Percentiles rank a stretch among this genome's conserved stretches.
Evolutionary conservation across 2,113 vertebrate species (phyloP).

Genomic region (Psophia crepitans): DNA sequence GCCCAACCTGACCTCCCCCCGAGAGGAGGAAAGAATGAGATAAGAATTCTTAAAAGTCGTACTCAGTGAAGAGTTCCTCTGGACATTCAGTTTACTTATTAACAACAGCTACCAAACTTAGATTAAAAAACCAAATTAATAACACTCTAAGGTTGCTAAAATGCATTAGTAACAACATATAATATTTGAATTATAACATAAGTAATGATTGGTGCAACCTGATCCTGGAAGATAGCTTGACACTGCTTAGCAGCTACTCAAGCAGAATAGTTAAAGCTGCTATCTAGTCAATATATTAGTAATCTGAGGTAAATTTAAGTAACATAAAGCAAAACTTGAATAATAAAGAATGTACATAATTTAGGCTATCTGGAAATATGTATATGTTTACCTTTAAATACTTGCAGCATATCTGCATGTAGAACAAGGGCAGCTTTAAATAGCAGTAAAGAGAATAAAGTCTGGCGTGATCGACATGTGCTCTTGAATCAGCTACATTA

Average conservation of each 20-base stretch:
- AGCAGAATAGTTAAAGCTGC: neutral
- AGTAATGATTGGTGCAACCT: neutral
- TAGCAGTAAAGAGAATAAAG: constrained; percentile 34
- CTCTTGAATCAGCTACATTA: constrained; percentile 9
- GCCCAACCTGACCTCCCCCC: too few relatives aligned
- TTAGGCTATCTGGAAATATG: neutral
- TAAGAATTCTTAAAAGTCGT: neutral
- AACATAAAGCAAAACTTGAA: neutral
- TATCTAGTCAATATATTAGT: neutral
- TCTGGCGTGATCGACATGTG: neutral
- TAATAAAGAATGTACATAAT: neutral
- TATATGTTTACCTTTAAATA: constrained; percentile 16
- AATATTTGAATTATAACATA: neutral
- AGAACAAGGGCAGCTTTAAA: constrained; percentile 58
- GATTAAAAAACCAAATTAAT: neutral
- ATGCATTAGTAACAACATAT: neutral
- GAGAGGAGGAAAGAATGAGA: neutral
- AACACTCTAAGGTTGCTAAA: neutral
- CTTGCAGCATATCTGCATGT: neutral
- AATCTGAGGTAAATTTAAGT: neutral
- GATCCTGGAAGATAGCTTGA: neutral
- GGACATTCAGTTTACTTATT: neutral
- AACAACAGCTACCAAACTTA: neutral
- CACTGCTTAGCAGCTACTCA: neutral
- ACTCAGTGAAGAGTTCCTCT: neutral